These are phyloP conservation scores for Drosophila antonietae DNA, from an alignment of 2,888 invertebrate genomes.

Conservation along the genomic window DNA sequence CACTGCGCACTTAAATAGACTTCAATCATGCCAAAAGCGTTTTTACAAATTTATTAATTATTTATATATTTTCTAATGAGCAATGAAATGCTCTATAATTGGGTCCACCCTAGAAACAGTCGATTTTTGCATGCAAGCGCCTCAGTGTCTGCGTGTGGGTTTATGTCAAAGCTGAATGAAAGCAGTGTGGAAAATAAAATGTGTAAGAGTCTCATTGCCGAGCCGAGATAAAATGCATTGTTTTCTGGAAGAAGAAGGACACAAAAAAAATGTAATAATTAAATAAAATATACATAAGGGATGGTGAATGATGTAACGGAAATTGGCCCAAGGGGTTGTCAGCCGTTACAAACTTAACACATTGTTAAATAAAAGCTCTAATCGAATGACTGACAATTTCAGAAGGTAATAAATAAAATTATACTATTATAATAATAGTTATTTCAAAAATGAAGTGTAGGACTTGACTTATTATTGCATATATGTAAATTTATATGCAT, in stretches of 20 bases:
- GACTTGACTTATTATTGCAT: too few species aligned
- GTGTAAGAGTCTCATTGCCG: constrained; percentile 69
- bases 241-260: constrained; percentile 41
- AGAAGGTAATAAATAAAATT: too few species aligned
- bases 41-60: background rate
- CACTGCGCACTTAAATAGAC: too few species aligned
- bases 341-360: constrained; percentile 21
- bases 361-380: background rate
- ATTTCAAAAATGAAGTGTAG: too few species aligned
- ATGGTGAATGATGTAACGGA: constrained; percentile 46
- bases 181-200: constrained; percentile 68
- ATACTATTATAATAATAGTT: too few species aligned
- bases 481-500: too few species aligned
- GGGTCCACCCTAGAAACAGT: constrained; percentile 44
- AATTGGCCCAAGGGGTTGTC: constrained; percentile 60
- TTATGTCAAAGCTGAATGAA: constrained; percentile 66
- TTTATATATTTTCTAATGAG: too few species aligned
- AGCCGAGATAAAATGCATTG: constrained; percentile 75
- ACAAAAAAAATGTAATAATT: constrained; percentile 23
- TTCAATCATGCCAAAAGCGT: too few species aligned
- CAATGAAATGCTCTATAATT: background rate
- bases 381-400: background rate
- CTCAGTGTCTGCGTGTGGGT: constrained; percentile 44
- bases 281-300: constrained; percentile 37
- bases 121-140: constrained; percentile 36